These are phyloP conservation scores for Aptenodytes patagonicus DNA, from an alignment of 2,113 vertebrate species.

Conservation along the genomic window DNA sequence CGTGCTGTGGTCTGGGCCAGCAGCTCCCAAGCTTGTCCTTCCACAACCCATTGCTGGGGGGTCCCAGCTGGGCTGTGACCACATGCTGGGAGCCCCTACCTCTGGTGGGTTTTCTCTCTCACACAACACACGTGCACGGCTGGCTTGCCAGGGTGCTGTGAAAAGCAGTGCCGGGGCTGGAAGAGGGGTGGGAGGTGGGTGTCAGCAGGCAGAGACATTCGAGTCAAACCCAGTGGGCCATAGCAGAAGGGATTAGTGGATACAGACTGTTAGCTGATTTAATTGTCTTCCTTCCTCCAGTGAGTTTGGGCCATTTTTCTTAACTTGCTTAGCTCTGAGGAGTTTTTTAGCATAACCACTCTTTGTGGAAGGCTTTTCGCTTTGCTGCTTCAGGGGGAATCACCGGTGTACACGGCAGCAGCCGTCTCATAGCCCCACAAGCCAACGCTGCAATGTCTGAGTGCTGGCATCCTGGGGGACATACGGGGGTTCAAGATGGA, in stretches of 20 bases:
- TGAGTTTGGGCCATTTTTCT: background rate
- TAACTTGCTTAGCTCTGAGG: background rate
- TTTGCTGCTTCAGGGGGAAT: background rate
- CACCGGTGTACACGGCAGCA: background rate
- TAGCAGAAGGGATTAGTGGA: background rate
- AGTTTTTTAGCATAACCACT: background rate
- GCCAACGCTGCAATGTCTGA: accelerated
- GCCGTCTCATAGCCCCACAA: background rate
- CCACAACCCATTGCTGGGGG: accelerated
- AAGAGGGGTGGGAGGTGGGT: background rate
- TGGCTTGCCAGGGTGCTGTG: background rate
- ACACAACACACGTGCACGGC: accelerated
- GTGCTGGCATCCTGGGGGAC: background rate
- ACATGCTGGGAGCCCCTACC: background rate
- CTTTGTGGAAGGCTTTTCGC: background rate
- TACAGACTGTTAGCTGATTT: background rate
- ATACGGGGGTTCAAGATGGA: background rate
- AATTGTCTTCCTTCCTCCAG: conserved; percentile 21
- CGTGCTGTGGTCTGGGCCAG: accelerated
- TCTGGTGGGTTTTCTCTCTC: background rate
- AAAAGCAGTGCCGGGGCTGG: background rate
- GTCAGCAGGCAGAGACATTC: background rate
- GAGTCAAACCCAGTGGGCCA: background rate
- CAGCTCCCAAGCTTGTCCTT: background rate
- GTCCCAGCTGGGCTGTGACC: too few species aligned